Base-by-base conservation (phyloP, 2,797 vertebrate genomes). In the Sebastes trivittatus region DNA sequence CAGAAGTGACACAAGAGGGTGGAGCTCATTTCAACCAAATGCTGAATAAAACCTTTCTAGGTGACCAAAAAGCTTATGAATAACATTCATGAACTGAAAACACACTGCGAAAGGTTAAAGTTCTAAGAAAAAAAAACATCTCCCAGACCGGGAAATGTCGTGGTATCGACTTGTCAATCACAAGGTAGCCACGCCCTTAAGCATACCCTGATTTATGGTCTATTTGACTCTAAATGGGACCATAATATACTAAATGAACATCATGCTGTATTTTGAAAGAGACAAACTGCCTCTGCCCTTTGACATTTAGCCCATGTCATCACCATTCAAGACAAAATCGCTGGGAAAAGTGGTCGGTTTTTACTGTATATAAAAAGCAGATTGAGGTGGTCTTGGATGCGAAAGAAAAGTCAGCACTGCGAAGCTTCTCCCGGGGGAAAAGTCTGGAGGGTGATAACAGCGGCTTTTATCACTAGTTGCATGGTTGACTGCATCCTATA, bases 391-490 rank as follows among this genome's bases (percentile, higher is more conserved):
- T 69, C 63, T 75, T 60, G 38, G 30, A 77, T 78, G 23, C 20
- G 60, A 83, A 72, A 69, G 76, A 75, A 59, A 86, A 84, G 79
- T 70, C 65, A 60, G 36, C 64, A 66, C 14, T 23, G 63, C 74
- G 64, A 85, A 83, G 79, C 75, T 70, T 84, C 73, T 49, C 89
- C 84, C 91, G 16, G 13, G 83, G 89, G 89, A 89, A 64, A 76
- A 67, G 82, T 79, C 79, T 74, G 74, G 71, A 87, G 75, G 89
- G 84, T 90, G 92, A 94, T 94, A 94, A 93, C 92, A 87, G 90
- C 74, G 71, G 90, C 92, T 95, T 95, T 95, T 94, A 95, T 94
- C 92, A 80, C 86, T 84, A 71, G 87, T 90, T 89, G 85, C 86
- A 92, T 82, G 92, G 89, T 90, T 92, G 92, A 91, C 89, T 94